Conservation (phyloP, 2,113 vertebrate species). For the Platichthys flesus region DNA sequence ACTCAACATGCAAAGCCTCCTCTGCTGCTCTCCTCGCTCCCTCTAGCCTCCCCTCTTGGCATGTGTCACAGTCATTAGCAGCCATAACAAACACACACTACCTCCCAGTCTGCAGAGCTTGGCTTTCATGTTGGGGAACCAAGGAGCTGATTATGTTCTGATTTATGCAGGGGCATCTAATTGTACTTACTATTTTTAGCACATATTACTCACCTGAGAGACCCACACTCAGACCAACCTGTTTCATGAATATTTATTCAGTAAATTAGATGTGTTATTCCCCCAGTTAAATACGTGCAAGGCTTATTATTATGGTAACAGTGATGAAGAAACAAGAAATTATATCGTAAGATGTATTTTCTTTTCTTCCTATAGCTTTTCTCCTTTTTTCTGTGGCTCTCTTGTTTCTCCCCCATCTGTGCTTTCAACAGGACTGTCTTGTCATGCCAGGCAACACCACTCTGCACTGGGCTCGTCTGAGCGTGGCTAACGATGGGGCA, state of each 20-base stretch:
- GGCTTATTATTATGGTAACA: slow-evolving; percentile 28
- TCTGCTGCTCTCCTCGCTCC: slow-evolving; percentile 14
- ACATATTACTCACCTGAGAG: slow-evolving; percentile 70
- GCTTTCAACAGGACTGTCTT: slow-evolving; percentile 10
- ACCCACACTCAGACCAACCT: slow-evolving; percentile 29
- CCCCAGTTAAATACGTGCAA: slow-evolving; percentile 25
- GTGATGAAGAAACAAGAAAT: slow-evolving; percentile 1
- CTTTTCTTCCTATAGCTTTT: not conserved
- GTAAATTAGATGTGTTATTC: slow-evolving; percentile 29
- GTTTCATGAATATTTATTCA: slow-evolving; percentile 66
- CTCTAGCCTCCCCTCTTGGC: slow-evolving; percentile 48
- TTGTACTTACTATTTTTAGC: slow-evolving; percentile 58
- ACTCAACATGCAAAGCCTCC: slow-evolving; percentile 40
- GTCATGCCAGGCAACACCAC: slow-evolving; percentile 28
- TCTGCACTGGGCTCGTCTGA: slow-evolving; percentile 16
- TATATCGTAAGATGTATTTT: slow-evolving; percentile 1
- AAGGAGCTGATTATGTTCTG: slow-evolving; percentile 53
- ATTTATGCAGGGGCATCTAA: slow-evolving; percentile 63
- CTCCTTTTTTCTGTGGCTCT: slow-evolving; percentile 5
- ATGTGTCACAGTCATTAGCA: slow-evolving; percentile 50
- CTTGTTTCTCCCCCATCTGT: slow-evolving; percentile 20
- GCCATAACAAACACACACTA: slow-evolving; percentile 42
- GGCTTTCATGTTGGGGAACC: slow-evolving; percentile 52
- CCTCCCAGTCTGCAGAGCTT: slow-evolving; percentile 11
- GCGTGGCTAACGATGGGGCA: slow-evolving; percentile 1